Base-by-base conservation (phyloP, 23 tunicate species). In the Clavelina lepadiformis region DNA sequence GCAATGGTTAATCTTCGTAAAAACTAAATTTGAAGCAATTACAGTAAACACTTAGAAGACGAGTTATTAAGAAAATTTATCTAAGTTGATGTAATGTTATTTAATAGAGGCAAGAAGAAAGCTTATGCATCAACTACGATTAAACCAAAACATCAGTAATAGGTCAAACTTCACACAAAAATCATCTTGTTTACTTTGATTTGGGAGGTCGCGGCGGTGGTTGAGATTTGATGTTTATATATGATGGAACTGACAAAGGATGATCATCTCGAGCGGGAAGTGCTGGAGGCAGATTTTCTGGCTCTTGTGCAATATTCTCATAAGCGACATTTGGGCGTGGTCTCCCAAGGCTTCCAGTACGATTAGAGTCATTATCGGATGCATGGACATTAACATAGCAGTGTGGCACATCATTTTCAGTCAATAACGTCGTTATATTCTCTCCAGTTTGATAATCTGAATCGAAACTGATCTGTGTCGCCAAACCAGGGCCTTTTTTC, bases 381-480 rank as follows among this genome's bases (percentile, higher is more conserved):
- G 31, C 56, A n/a, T 6, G 34, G n/a, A 46, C 7, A 25, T 66
- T 66, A 5, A 46, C 56, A 46, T 66, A 66, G 56, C 57, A 57
- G 24, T 66, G 72, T 3, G 57, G 3, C 3, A 46, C 6, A 28
- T 27, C 34, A 3, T 37, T 23, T 25, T 66, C 72, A 8, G 72
- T 66, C 15, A 66, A 37, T 35, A 66, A 21, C 21, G 24, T 53
- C 6, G 59, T 18, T 50, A 27, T 13, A 18, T 21, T 5, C 31
- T 82, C 83, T 21, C 75, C 95, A 44, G 95, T 86, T 36, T 70
- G 85, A 46, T 86, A 86, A 44, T 78, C 95, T 8, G 95, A 78
- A 47, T 86, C 95, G 19, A 49, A 77, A 41, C 93, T 76, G 65
- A 38, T 63, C 33, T 84, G 93, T 6, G 93, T 75, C 4, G 67